phyloP scores from a whole-genome alignment of 2,797 vertebrate genomes.

The Octomys mimax region DNA sequence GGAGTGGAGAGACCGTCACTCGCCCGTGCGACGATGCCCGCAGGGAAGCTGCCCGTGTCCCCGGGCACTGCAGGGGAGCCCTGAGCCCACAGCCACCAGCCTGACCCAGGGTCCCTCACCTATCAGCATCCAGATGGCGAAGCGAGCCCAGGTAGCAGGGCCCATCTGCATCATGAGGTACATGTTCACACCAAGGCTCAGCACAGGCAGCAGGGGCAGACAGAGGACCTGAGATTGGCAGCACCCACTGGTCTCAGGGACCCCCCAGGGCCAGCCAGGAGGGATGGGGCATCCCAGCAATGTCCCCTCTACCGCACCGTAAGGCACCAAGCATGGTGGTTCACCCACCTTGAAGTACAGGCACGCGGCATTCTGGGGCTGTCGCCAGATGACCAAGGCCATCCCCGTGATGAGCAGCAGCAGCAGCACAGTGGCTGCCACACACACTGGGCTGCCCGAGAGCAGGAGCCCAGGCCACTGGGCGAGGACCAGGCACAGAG shows the following conservation, averaged over 20 bases:
- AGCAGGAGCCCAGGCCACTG: constrained; percentile 78
- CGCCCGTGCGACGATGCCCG: no score
- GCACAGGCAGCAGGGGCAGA: constrained; percentile 93
- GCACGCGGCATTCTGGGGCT: constrained; percentile 92
- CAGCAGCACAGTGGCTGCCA: constrained; percentile 83
- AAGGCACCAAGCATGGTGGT: no score
- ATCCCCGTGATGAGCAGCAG: constrained; percentile 83
- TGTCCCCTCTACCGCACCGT: no score
- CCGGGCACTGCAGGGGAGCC: not conserved
- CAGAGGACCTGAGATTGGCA: constrained; percentile 92
- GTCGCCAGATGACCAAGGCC: constrained; percentile 92
- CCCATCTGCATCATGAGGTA: constrained; percentile 97
- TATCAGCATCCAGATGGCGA: constrained; percentile 93
- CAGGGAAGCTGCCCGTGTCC: not conserved
- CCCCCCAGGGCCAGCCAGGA: not conserved
- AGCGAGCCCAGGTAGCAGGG: constrained; percentile 91
- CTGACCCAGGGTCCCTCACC: constrained; percentile 89
- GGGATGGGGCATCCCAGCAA: no score
- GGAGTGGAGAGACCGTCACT: not conserved
- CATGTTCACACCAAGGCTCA: constrained; percentile 95
- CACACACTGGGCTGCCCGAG: not conserved
- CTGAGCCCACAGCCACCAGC: no score
- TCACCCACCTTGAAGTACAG: constrained; percentile 94
- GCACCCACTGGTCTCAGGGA: not conserved
- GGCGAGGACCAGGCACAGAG: constrained; percentile 91